Evolutionary conservation across 2,888 invertebrate genomes (phyloP).

Genomic region (Lordiphosa andalusiaca): DNA sequence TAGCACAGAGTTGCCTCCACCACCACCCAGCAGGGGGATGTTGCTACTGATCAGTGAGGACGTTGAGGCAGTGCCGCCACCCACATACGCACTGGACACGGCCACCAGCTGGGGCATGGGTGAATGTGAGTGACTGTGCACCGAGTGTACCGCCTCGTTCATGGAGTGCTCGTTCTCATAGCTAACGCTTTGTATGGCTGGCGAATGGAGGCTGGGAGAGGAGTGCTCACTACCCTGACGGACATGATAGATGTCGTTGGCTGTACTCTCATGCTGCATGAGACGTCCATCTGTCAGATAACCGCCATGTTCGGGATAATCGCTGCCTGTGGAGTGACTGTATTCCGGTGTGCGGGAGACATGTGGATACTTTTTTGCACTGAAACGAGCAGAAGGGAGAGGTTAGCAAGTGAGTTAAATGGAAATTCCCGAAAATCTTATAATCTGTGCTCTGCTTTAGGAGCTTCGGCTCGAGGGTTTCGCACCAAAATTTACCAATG

Average conservation of each 20-base stretch:
- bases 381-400: constrained; percentile 24
- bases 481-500: too few relatives aligned
- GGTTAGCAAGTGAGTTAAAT: not conserved
- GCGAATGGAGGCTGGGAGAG: constrained; percentile 75
- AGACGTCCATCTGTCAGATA: constrained; percentile 64
- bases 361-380: constrained; percentile 73
- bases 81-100: constrained; percentile 68
- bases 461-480: too few relatives aligned
- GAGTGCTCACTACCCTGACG: constrained; percentile 77
- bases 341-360: constrained; percentile 68
- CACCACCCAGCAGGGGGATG: constrained; percentile 72
- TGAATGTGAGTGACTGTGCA: constrained; percentile 63
- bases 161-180: constrained; percentile 66
- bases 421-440: not conserved
- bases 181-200: constrained; percentile 72
- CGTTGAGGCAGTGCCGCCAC: constrained; percentile 49
- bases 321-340: constrained; percentile 68
- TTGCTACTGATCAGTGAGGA: constrained; percentile 76
- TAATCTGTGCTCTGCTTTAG: too few relatives aligned
- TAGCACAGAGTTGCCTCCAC: constrained; percentile 71
- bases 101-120: constrained; percentile 58
- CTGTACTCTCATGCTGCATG: constrained; percentile 62
- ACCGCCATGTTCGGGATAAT: constrained; percentile 69
- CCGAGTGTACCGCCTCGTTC: constrained; percentile 53
- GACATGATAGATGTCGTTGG: constrained; percentile 66